Conservation (phyloP, 1,140 invertebrate genomes). For the Lepidurus packardi region DNA sequence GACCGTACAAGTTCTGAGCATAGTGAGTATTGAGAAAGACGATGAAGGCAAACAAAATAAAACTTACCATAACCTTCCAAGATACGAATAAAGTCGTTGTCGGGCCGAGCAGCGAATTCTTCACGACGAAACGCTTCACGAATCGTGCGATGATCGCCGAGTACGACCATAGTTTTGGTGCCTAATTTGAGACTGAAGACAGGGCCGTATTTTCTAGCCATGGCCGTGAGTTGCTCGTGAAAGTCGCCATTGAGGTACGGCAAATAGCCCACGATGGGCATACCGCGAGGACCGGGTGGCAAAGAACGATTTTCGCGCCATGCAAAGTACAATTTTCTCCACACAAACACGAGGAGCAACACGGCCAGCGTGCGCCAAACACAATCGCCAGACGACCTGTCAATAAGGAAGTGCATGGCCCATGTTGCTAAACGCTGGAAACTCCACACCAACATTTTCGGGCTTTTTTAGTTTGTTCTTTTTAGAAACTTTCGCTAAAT, state of each 20-base stretch:
- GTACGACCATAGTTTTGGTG: conserved; percentile 70
- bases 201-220: conserved; percentile 68
- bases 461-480: conserved; percentile 2
- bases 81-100: conserved; percentile 74
- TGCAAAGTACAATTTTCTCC: background rate
- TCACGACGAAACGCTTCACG: conserved; percentile 74
- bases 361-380: conserved; percentile 30
- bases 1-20: background rate
- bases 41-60: background rate
- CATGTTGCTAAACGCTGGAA: conserved; percentile 28
- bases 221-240: conserved; percentile 67
- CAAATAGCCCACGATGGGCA: conserved; percentile 74
- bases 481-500: background rate
- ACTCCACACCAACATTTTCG: conserved; percentile 33
- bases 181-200: conserved; percentile 76
- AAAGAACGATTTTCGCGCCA: conserved; percentile 42
- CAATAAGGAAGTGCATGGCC: conserved; percentile 27
- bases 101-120: conserved; percentile 77
- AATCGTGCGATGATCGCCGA: conserved; percentile 77
- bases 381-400: conserved; percentile 31
- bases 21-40: background rate
- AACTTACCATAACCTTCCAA: conserved; percentile 81
- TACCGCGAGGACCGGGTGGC: conserved; percentile 77
- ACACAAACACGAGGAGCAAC: conserved; percentile 27
- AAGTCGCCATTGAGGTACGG: conserved; percentile 67